A percentile compares a stretch with the other conserved stretches of the same genome.
Conservation (phyloP, 2,113 vertebrate genomes). For the Machaerirhynchus nigripectus region DNA sequence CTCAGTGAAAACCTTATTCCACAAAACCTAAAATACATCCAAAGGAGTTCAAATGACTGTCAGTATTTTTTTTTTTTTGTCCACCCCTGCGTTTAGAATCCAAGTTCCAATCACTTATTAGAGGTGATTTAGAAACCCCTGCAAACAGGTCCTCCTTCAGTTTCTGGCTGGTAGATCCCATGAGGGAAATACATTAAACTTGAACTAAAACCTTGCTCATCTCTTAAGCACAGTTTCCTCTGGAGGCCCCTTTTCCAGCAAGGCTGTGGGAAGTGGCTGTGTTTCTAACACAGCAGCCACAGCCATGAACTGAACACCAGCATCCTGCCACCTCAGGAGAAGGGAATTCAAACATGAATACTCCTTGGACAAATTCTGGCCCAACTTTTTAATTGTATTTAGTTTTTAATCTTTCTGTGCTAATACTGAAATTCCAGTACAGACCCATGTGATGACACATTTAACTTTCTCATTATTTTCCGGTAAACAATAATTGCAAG, state of each 20-base stretch:
- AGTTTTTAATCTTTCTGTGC: background rate
- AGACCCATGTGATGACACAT: background rate
- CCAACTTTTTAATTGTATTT: background rate
- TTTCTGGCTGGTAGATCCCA: background rate
- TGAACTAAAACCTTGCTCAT: background rate
- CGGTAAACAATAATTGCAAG: background rate
- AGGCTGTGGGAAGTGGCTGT: background rate
- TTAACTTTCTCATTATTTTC: background rate
- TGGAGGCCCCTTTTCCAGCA: background rate
- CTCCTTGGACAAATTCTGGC: background rate
- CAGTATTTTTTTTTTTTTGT: background rate
- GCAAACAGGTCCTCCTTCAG: background rate
- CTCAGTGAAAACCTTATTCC: background rate
- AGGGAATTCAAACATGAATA: background rate
- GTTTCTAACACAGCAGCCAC: background rate
- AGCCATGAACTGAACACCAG: background rate
- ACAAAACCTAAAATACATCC: background rate
- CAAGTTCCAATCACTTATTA: background rate
- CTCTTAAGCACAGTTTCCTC: background rate
- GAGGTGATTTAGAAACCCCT: background rate
- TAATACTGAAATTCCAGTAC: background rate
- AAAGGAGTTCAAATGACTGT: background rate
- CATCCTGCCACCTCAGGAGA: background rate
- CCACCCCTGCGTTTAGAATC: background rate
- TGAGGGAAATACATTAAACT: background rate